A percentile compares a stretch with the other conserved stretches of the same genome.
phyloP scores from a whole-genome alignment of 2,113 vertebrate species.

The Labeo catla region DNA sequence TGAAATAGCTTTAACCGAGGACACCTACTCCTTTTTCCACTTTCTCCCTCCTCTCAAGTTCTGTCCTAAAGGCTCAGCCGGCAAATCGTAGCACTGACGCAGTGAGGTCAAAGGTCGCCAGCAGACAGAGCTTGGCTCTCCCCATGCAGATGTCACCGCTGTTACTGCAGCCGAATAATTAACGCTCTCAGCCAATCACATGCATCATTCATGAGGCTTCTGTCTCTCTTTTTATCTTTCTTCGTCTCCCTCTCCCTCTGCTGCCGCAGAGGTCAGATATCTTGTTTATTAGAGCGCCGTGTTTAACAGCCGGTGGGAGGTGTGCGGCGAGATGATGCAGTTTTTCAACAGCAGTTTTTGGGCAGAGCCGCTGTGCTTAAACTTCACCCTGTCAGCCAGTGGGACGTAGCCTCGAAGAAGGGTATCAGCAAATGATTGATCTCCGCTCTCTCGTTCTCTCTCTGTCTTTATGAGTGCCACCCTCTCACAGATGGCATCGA shows the following conservation, averaged over 20 bases:
- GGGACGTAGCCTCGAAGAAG: constrained; percentile 8
- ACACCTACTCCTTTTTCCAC: constrained; percentile 4
- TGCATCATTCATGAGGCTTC: constrained; percentile 57
- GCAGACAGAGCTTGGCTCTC: constrained; percentile 35
- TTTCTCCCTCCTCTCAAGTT: neutral
- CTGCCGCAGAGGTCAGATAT: constrained; percentile 47
- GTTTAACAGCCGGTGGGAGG: neutral
- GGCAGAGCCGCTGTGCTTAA: constrained; percentile 1
- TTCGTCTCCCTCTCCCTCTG: constrained; percentile 40
- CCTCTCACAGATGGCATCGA: constrained; percentile 71
- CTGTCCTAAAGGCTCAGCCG: constrained; percentile 46
- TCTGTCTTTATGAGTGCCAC: constrained; percentile 62
- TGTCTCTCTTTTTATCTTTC: constrained; percentile 19
- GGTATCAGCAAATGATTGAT: constrained; percentile 52
- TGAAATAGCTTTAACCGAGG: neutral
- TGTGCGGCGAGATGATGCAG: neutral
- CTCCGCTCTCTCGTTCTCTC: constrained; percentile 32
- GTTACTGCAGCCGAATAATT: constrained; percentile 55
- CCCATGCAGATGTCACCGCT: constrained; percentile 45
- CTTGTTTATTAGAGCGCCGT: constrained; percentile 30
- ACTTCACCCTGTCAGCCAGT: constrained; percentile 14
- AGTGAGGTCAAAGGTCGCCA: constrained; percentile 50
- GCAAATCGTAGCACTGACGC: constrained; percentile 32
- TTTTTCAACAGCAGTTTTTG: constrained; percentile 28
- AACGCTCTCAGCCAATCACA: constrained; percentile 54